Evolutionary conservation across 2,797 vertebrate genomes (phyloP).

Genomic region (Alfaro cultratus): DNA sequence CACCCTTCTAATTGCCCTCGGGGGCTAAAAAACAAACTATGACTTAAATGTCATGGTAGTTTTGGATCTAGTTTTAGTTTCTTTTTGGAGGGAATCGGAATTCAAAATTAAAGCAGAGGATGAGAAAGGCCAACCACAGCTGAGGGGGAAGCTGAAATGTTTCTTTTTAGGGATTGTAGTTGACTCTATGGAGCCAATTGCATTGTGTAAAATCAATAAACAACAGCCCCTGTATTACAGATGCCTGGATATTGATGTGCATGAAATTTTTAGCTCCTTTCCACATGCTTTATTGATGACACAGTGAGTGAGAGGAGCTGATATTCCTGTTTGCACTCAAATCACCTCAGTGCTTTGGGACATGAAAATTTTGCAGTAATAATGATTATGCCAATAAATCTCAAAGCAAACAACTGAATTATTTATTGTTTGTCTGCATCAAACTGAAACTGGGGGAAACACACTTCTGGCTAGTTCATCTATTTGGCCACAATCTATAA

Average conservation of each 20-base stretch:
- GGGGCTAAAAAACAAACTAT: conserved; percentile 19
- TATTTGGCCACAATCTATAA: conserved; percentile 10
- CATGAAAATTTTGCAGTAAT: neutral
- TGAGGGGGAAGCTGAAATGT: conserved; percentile 19
- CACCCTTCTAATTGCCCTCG: conserved; percentile 38
- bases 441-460: neutral
- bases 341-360: conserved; percentile 21
- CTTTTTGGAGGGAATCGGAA: conserved; percentile 9
- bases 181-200: conserved; percentile 7
- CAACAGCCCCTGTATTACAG: conserved; percentile 63
- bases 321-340: conserved; percentile 28
- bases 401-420: conserved; percentile 20
- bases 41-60: conserved; percentile 57
- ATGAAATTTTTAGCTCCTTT: conserved; percentile 54
- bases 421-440: conserved; percentile 31
- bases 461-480: conserved; percentile 5
- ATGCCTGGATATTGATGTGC: conserved; percentile 59
- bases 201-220: conserved; percentile 50
- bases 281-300: conserved; percentile 62
- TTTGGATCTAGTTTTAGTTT: conserved; percentile 36
- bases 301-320: conserved; percentile 18
- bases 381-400: conserved; percentile 7
- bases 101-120: conserved; percentile 29
- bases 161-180: conserved; percentile 18
- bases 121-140: conserved; percentile 27